Conservation (phyloP, 2,888 invertebrate genomes). For the Branchellion lobata region DNA sequence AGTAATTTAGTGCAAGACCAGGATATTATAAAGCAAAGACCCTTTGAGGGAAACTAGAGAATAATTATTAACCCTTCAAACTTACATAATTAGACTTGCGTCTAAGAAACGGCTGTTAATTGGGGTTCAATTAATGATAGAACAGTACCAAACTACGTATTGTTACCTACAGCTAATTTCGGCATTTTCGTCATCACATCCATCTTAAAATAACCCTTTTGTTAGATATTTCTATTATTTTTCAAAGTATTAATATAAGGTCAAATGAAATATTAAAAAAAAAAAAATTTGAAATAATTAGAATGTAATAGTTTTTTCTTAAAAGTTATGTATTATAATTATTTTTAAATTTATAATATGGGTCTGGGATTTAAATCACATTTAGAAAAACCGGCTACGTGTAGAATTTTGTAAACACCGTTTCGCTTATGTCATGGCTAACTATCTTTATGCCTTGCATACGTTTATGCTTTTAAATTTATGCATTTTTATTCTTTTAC, state of each 20-base stretch:
- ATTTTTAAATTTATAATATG: not conserved
- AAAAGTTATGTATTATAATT: not conserved
- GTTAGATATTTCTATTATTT: too few relatives aligned
- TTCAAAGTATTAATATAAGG: too few relatives aligned
- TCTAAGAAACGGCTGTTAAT: too few relatives aligned
- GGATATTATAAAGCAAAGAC: not conserved
- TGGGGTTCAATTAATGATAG: not conserved
- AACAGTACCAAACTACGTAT: not conserved
- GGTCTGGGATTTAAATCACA: not conserved
- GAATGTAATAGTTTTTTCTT: too few relatives aligned
- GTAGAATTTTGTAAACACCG: constrained; percentile 1
- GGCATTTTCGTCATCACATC: too few relatives aligned
- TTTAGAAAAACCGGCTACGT: constrained; percentile 22
- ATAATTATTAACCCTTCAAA: too few relatives aligned
- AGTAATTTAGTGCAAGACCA: too few relatives aligned
- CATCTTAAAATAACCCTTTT: too few relatives aligned
- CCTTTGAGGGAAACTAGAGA: too few relatives aligned
- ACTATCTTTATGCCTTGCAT: not conserved
- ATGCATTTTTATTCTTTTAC: not conserved
- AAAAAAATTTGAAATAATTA: not conserved
- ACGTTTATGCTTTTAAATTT: not conserved
- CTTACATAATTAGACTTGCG: not conserved
- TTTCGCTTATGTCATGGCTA: constrained; percentile 10
- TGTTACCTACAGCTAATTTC: too few relatives aligned
- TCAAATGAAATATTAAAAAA: not conserved